Evolutionary conservation across 2,888 invertebrate species (phyloP).

Genomic region (Linnaemya vulpina): DNA sequence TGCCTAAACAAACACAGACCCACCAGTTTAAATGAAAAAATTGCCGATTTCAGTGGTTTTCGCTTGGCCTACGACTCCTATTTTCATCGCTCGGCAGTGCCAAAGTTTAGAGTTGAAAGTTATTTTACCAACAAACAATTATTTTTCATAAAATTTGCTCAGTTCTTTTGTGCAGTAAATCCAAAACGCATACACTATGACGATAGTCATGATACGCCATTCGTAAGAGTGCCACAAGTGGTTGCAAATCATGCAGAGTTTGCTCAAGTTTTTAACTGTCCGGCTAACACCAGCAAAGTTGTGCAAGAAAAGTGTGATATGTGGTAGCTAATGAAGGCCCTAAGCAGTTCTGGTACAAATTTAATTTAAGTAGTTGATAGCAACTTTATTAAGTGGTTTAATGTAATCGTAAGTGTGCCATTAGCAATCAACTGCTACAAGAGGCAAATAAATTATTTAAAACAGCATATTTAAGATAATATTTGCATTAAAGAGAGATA

Average conservation of each 20-base stretch:
- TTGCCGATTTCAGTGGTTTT: conserved; percentile 75
- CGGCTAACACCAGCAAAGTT: not conserved
- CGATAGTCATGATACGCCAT: conserved; percentile 71
- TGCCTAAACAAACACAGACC: conserved; percentile 68
- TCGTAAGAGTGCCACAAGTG: conserved; percentile 67
- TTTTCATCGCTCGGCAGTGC: conserved; percentile 22
- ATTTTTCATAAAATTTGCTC: conserved; percentile 75
- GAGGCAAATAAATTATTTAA: not conserved
- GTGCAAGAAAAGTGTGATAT: conserved; percentile 51
- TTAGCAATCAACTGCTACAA: too few species aligned
- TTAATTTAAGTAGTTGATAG: not conserved
- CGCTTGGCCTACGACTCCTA: conserved; percentile 74
- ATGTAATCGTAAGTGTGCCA: too few species aligned
- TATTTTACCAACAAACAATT: conserved; percentile 62
- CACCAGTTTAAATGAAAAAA: conserved; percentile 73
- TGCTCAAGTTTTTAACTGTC: conserved; percentile 70
- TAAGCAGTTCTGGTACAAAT: conserved; percentile 23
- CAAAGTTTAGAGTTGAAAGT: conserved; percentile 4
- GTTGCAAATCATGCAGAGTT: conserved; percentile 73
- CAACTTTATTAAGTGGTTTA: not conserved
- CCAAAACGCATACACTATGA: conserved; percentile 65
- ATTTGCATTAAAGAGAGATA: too few species aligned
- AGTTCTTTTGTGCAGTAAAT: conserved; percentile 73
- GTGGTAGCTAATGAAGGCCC: conserved; percentile 28
- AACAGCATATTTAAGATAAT: too few species aligned